Conservation (phyloP, 2,888 invertebrate genomes). For the Tetranychus piercei region DNA sequence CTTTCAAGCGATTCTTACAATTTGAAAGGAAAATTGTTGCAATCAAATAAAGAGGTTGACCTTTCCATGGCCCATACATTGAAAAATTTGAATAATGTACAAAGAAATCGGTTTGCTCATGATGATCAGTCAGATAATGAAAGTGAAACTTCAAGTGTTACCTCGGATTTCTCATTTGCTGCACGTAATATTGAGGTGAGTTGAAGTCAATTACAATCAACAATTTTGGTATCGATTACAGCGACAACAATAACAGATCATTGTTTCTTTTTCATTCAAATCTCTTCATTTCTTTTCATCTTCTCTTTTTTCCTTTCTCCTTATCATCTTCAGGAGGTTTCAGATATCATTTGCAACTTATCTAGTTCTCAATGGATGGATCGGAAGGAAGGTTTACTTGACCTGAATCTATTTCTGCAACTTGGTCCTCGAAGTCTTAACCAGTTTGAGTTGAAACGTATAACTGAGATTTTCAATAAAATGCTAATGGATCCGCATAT, state of each 20-base stretch:
- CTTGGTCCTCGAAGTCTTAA: slow-evolving; percentile 40
- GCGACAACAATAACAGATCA: neutral
- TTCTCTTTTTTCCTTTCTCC: neutral
- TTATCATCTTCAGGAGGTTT: slow-evolving; percentile 45
- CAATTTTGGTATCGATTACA: neutral
- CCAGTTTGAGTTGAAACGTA: slow-evolving; percentile 52
- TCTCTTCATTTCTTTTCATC: neutral
- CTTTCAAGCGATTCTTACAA: neutral
- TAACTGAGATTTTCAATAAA: slow-evolving; percentile 81
- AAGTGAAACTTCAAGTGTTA: slow-evolving; percentile 85
- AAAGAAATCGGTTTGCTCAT: slow-evolving; percentile 23
- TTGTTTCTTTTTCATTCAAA: neutral
- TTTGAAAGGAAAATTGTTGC: slow-evolving; percentile 58
- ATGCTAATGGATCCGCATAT: slow-evolving; percentile 95
- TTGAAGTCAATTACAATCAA: slow-evolving; percentile 26
- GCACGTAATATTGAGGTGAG: slow-evolving; percentile 59
- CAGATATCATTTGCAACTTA: slow-evolving; percentile 66
- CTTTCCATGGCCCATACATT: slow-evolving; percentile 52
- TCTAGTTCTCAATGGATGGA: slow-evolving; percentile 83
- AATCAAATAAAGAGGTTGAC: slow-evolving; percentile 72
- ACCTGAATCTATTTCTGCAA: slow-evolving; percentile 37
- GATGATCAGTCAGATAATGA: slow-evolving; percentile 51
- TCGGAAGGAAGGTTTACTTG: slow-evolving; percentile 69
- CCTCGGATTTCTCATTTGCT: slow-evolving; percentile 64
- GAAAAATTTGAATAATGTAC: neutral